phyloP scores from a whole-genome alignment of 2,113 vertebrate species.

The Mirza zaza region DNA sequence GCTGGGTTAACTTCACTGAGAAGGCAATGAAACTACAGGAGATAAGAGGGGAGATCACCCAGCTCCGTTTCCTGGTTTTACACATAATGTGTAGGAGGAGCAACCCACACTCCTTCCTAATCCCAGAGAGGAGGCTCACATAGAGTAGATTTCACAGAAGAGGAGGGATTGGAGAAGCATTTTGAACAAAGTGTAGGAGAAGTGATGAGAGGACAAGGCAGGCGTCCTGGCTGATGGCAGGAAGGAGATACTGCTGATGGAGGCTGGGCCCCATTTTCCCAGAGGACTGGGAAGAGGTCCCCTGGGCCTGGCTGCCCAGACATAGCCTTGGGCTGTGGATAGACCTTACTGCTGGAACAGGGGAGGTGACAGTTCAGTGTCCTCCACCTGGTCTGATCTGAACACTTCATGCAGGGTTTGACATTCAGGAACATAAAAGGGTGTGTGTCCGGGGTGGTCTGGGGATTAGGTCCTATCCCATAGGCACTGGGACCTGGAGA shows the following conservation, averaged over 20 bases:
- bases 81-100: background rate
- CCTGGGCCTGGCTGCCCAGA: background rate
- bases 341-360: background rate
- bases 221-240: fast-evolving
- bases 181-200: background rate
- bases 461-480: background rate
- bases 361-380: background rate
- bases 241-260: background rate
- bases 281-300: background rate
- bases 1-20: background rate
- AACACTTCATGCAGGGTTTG: background rate
- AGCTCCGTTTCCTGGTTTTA: background rate
- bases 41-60: fast-evolving
- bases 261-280: background rate
- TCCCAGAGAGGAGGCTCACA: background rate
- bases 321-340: background rate
- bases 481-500: background rate
- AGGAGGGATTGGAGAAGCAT: background rate
- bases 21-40: background rate
- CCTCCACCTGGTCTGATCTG: background rate
- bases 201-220: background rate
- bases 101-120: background rate
- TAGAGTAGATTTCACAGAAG: background rate
- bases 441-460: background rate
- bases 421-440: background rate